Percentiles rank a stretch among this genome's conserved stretches.
phyloP scores from a whole-genome alignment of 2,888 invertebrate genomes.

The Halictus ligatus region DNA sequence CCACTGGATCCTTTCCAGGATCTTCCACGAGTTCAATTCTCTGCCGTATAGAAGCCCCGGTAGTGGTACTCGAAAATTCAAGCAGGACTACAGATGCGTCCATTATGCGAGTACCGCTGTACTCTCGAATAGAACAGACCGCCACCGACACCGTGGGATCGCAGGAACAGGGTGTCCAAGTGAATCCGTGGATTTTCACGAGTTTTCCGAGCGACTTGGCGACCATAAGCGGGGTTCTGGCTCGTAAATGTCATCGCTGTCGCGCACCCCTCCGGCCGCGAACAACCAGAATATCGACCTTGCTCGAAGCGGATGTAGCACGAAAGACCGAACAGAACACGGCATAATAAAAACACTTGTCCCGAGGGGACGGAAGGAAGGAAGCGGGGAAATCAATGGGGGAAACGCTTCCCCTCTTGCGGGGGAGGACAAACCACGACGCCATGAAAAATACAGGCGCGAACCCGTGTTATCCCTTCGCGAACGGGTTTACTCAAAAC shows the following conservation, averaged over 20 bases:
- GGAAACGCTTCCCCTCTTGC: conserved; percentile 8
- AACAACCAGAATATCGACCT: conserved; percentile 35
- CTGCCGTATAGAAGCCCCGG: background rate
- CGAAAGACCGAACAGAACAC: conserved; percentile 9
- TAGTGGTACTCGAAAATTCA: background rate
- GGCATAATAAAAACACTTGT: conserved; percentile 27
- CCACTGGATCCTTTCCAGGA: background rate
- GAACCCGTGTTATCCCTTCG: background rate
- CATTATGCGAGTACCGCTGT: background rate
- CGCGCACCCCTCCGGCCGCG: conserved; percentile 27
- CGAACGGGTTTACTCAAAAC: background rate
- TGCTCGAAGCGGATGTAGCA: background rate
- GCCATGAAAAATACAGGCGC: background rate
- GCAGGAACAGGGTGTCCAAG: background rate
- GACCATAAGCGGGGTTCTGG: conserved; percentile 6
- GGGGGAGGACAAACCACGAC: background rate
- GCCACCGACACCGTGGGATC: background rate
- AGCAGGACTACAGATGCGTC: background rate
- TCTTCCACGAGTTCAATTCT: background rate
- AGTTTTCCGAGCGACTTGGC: conserved; percentile 19
- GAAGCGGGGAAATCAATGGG: conserved; percentile 18
- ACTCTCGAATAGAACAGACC: background rate
- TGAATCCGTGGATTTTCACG: conserved; percentile 15
- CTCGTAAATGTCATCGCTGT: conserved; percentile 48
- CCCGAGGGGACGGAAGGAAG: conserved; percentile 1